Conservation (phyloP, 1,140 invertebrate genomes). For the Atta colombica region DNA sequence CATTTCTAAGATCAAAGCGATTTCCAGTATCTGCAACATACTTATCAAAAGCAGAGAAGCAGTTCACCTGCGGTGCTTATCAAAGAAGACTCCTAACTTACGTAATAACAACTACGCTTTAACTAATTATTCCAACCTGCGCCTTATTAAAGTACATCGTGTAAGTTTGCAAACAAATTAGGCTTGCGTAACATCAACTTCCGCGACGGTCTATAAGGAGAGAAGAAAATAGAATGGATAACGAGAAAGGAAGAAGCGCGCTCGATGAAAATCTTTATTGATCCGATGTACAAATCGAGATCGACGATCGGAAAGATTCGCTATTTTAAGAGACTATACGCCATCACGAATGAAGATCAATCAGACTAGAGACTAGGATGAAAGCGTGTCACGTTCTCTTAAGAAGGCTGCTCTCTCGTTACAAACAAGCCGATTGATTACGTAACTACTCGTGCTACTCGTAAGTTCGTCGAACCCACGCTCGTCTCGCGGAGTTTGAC, state of each 20-base stretch:
- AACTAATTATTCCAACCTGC: conserved; percentile 54
- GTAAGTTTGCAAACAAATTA: conserved; percentile 51
- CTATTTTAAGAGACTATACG: conserved; percentile 7
- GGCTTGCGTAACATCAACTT: conserved; percentile 35
- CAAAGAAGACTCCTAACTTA: conserved; percentile 38
- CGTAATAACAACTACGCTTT: conserved; percentile 54
- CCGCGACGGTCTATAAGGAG: not conserved
- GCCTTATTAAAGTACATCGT: conserved; percentile 46
- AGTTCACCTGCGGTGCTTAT: conserved; percentile 27
- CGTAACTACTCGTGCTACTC: conserved; percentile 36
- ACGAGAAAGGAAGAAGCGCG: conserved; percentile 2
- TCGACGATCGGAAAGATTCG: conserved; percentile 5
- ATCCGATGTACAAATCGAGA: conserved; percentile 13
- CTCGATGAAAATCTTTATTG: conserved; percentile 1
- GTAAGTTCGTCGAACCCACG: conserved; percentile 6
- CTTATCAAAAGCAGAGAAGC: conserved; percentile 33
- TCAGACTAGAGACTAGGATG: conserved; percentile 6
- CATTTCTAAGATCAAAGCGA: conserved; percentile 48
- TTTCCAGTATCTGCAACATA: not conserved
- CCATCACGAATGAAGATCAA: conserved; percentile 29
- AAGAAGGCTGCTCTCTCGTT: not conserved
- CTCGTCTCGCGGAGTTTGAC: conserved; percentile 37
- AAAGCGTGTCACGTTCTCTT: conserved; percentile 37
- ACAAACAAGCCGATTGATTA: conserved; percentile 52
- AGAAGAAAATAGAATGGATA: conserved; percentile 14